phyloP scores from a whole-genome alignment of 2,797 vertebrate species.

The Petrocephalus schoutedeni region DNA sequence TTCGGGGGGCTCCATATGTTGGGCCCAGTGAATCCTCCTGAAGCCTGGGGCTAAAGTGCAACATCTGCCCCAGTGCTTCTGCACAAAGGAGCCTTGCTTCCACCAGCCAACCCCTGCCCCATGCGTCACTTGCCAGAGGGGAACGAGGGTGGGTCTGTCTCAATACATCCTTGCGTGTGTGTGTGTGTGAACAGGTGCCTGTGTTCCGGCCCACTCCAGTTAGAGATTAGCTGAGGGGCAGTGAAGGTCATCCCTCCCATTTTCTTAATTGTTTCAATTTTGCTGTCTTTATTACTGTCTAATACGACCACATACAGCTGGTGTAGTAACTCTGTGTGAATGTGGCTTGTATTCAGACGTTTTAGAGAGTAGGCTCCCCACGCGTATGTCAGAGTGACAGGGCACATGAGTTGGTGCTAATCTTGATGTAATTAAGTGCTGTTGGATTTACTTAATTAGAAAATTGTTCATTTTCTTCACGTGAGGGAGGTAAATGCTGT shows the following conservation, averaged over 20 bases:
- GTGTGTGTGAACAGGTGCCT: constrained; percentile 56
- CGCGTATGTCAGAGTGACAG: neutral
- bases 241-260: neutral
- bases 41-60: constrained; percentile 61
- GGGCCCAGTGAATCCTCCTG: constrained; percentile 63
- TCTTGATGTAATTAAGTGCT: neutral
- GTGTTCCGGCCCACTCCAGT: constrained; percentile 32
- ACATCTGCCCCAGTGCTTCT: constrained; percentile 63
- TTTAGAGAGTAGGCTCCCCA: neutral
- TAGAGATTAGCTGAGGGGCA: constrained; percentile 50
- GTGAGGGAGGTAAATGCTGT: constrained; percentile 48
- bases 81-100: constrained; percentile 40
- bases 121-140: neutral
- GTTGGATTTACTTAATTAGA: neutral
- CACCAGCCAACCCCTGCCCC: neutral
- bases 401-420: neutral
- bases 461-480: neutral
- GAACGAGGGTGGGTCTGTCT: constrained; percentile 39
- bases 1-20: constrained; percentile 70
- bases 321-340: neutral
- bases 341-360: neutral
- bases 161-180: constrained; percentile 56
- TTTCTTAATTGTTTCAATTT: neutral
- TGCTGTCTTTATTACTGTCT: neutral
- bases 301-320: neutral